Conservation (phyloP, 2,113 vertebrate genomes). For the Podiceps cristatus region DNA sequence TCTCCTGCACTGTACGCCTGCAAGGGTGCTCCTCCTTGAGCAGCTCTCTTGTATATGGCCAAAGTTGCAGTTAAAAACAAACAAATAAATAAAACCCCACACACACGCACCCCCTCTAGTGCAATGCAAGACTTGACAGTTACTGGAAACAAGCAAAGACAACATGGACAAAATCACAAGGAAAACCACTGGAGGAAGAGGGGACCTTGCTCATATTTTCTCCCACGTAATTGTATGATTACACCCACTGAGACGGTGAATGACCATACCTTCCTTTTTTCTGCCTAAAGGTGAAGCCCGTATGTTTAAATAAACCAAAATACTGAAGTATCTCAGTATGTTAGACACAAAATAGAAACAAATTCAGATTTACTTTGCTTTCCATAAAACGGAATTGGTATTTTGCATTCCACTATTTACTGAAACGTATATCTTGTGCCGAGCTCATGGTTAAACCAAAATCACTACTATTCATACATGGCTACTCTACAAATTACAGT, state of each 20-base stretch:
- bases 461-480: accelerated
- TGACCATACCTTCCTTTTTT: not conserved
- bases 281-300: not conserved
- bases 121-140: not conserved
- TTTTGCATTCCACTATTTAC: not conserved
- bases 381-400: not conserved
- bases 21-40: not conserved
- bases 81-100: not conserved
- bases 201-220: not conserved
- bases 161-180: not conserved
- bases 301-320: not conserved
- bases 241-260: not conserved
- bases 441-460: not conserved
- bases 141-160: not conserved
- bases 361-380: not conserved
- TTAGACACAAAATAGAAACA: not conserved
- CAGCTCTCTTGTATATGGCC: not conserved
- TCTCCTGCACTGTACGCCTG: not conserved
- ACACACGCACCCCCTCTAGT: no score
- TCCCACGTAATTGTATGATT: not conserved
- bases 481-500: not conserved
- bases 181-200: not conserved
- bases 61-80: not conserved
- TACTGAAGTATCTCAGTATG: not conserved
- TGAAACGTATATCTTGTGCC: accelerated